Evolutionary conservation across 2,888 invertebrate genomes (phyloP).

Genomic region (Aleiodes testaceus): DNA sequence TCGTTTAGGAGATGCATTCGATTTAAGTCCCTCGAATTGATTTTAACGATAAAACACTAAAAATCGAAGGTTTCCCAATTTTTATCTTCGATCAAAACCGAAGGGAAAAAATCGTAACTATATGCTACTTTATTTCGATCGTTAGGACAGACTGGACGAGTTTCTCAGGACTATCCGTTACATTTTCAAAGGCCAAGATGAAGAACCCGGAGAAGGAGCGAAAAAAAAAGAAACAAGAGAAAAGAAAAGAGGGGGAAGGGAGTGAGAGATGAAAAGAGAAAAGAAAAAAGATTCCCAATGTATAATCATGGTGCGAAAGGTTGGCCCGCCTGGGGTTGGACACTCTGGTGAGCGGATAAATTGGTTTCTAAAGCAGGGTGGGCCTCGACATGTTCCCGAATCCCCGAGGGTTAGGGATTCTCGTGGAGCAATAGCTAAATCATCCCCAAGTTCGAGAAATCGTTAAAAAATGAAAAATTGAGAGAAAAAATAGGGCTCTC

Average conservation of each 20-base stretch:
- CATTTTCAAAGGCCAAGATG: constrained; percentile 39
- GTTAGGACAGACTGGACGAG: constrained; percentile 18
- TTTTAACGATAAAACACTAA: too few species aligned
- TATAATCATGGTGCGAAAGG: constrained; percentile 41
- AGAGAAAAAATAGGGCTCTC: too few species aligned
- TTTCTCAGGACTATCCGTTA: constrained; percentile 53
- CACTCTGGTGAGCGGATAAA: constrained; percentile 36
- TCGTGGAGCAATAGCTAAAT: constrained; percentile 9
- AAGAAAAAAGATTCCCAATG: constrained; percentile 34
- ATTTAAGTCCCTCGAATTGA: too few species aligned
- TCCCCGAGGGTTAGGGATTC: neutral
- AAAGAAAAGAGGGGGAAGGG: constrained; percentile 10
- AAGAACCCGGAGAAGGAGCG: constrained; percentile 25
- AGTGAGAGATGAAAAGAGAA: constrained; percentile 11
- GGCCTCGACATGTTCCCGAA: constrained; percentile 1
- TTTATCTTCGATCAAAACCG: constrained; percentile 1
- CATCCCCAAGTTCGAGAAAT: neutral
- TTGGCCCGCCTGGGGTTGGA: constrained; percentile 39
- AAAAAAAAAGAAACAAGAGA: neutral
- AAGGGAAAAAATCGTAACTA: neutral
- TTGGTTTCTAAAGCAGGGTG: constrained; percentile 34
- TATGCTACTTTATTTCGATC: constrained; percentile 19
- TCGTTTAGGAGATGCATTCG: too few species aligned
- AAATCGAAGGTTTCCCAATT: neutral
- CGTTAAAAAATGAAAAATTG: neutral